Base-by-base conservation (phyloP, 2,113 vertebrate genomes). In the Balaeniceps rex region DNA sequence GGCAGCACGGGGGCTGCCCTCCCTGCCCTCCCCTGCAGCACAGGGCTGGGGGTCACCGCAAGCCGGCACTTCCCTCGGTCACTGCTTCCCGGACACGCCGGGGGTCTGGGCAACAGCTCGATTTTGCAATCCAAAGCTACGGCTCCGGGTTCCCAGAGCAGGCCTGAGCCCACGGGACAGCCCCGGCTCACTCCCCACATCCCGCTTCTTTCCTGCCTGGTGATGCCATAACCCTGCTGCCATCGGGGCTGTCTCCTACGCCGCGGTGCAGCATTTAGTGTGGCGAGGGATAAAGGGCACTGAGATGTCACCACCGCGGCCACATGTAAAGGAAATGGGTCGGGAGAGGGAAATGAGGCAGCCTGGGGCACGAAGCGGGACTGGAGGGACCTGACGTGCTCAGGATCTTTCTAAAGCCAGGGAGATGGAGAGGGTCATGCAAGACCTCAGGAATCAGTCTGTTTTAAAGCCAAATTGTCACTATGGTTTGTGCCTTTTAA, bases 301-400 rank as follows among this genome's bases (percentile, higher is more conserved):
- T n/a, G 63, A 64, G 88, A 31, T 0, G 7, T 71, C 83, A 38
- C 22, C 4, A 0, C 51, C 3, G 16, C 0, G 3, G 78, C 68
- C 83, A 29, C 80, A 18, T 0, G 61, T 55, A 7, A 65, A 69
- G 65, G 70, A 40, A 82, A 40, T 0, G 11, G 44, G 17, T 36
- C 7, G 6, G 61, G 65, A 82, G 17, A 29, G 46, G 81, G 26
- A n/a, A 52, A 70, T 1, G 19, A 10, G 54, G 46, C 38, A 44
- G 38, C 64, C 34, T 1, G 34, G 31, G 70, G 34, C 38, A 17
- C 2, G 0, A 17, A 63, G 42, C 0, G 19, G 57, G 58, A 6
- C 79, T 6, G 47, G n/a, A 29, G 47, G 66, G 54, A 17, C 19
- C 21, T 0, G 1, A 3, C 0, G 4, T 10, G 21, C 49, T 82